Percentiles rank a stretch among this genome's conserved stretches.
phyloP scores from a whole-genome alignment of 2,113 vertebrate genomes.

The Vicugna pacos region DNA sequence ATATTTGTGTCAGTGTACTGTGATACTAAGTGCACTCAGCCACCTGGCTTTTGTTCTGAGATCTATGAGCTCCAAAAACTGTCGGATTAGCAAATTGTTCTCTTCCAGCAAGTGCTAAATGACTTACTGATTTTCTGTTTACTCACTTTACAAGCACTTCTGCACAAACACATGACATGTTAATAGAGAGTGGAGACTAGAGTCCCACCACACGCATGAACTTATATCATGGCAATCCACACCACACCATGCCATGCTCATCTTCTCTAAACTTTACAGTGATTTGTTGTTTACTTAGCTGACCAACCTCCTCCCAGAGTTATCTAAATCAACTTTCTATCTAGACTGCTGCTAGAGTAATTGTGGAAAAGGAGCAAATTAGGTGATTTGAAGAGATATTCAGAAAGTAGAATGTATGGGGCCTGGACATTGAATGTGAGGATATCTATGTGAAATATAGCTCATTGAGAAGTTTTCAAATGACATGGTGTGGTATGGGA shows the following conservation, averaged over 20 bases:
- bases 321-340: background rate
- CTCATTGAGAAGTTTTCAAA: background rate
- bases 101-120: background rate
- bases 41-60: constrained; percentile 66
- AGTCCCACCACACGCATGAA: rapidly evolving
- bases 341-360: background rate
- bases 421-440: background rate
- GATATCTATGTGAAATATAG: background rate
- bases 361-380: background rate
- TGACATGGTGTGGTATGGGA: too few relatives aligned
- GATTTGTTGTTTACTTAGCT: background rate
- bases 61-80: background rate
- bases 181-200: background rate
- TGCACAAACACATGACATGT: background rate
- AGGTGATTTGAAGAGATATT: background rate
- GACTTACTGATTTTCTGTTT: background rate
- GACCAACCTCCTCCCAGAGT: background rate
- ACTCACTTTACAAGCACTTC: too few relatives aligned
- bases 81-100: background rate
- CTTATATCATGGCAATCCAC: rapidly evolving
- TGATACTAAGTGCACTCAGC: background rate
- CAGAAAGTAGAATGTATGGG: background rate
- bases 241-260: rapidly evolving
- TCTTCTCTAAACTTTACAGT: background rate
- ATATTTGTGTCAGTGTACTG: background rate